Percentiles rank a stretch among this genome's conserved stretches.
Conservation (phyloP, 2,113 vertebrate species). For the Ageneiosus marmoratus region DNA sequence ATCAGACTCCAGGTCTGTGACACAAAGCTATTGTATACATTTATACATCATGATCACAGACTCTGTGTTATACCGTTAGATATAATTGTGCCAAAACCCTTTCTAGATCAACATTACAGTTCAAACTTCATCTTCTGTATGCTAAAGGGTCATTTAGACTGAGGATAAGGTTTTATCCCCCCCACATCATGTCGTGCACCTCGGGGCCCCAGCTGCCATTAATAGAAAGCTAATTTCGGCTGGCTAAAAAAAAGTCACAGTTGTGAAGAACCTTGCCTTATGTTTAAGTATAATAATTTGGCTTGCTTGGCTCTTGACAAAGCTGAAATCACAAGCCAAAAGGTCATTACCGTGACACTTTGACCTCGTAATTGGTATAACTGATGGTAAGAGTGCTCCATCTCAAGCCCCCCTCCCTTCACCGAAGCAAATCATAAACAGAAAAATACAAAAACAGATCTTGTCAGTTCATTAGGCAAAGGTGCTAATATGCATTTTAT, state of each 20-base stretch:
- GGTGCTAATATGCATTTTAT: neutral
- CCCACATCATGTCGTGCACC: neutral
- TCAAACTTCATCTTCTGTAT: no score
- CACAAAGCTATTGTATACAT: constrained; percentile 10
- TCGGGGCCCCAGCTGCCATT: neutral
- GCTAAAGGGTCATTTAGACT: neutral
- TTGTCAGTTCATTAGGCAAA: neutral
- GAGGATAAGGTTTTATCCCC: neutral
- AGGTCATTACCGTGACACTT: constrained; percentile 42
- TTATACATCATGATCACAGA: neutral
- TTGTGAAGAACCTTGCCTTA: neutral
- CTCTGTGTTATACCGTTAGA: neutral
- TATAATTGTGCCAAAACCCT: neutral
- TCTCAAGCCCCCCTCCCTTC: neutral
- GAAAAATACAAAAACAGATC: neutral
- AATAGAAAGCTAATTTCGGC: neutral
- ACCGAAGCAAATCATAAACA: constrained; percentile 9
- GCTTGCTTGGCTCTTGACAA: neutral
- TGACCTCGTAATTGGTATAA: constrained; percentile 43
- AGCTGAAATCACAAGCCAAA: constrained; percentile 13
- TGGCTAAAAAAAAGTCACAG: neutral
- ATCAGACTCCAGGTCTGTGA: neutral
- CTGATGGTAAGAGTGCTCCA: no score
- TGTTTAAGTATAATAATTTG: neutral
- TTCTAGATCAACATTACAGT: neutral